Evolutionary conservation across 2,113 vertebrate genomes (phyloP), one percentile per base, ranked within the genome.

Genomic region (Probosciger aterrimus): DNA sequence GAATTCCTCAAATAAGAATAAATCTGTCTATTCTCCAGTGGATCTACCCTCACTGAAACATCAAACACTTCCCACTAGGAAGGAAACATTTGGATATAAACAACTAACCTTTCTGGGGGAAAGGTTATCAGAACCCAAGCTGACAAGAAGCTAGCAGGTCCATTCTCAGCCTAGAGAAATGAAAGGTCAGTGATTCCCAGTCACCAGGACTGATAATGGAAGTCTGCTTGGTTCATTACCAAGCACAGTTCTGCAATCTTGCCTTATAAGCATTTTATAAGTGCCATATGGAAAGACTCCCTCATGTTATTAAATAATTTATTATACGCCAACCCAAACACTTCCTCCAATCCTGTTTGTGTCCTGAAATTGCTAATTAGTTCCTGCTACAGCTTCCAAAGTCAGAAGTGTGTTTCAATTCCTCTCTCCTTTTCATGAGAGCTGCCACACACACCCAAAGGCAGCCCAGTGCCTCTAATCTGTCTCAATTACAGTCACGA

Each of bases 351-450:
- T 69, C 59, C 92, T 95, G 81, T 97, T 95, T 96, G 83, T 95
- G 93, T 94, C 94, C 83, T 90, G 76, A 93, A 96, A 91, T 82
- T 76, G 91, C 93, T 96, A 97, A 97, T 96, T 93, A 96, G 93
- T 83, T 97, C 97, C 96, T 75, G 93, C 93, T 97, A 95, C 70
- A 94, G 82, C 70, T 82, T 93, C 92, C 65, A 43, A 93, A 92
- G 82, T 76, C 64, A 68, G 20, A 93, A 89, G 46, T 41, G 31
- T 93, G 96, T 97, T 95, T 96, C 62, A 55, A 6, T 94, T 97
- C 96, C 95, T 96, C 75, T 88, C 79, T 76, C 82, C 37, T 22
- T 49, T 69, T 90, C 76, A 75, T 43, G 86, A 94, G 93, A 92
- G 83, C 83, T 84, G 89, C 91, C 78, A 96, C 81, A 37, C 11